Percentiles rank a stretch among this genome's conserved stretches.
These are phyloP conservation scores for Colinus virginianus DNA, from an alignment of 2,113 vertebrate genomes.

Conservation along the genomic window DNA sequence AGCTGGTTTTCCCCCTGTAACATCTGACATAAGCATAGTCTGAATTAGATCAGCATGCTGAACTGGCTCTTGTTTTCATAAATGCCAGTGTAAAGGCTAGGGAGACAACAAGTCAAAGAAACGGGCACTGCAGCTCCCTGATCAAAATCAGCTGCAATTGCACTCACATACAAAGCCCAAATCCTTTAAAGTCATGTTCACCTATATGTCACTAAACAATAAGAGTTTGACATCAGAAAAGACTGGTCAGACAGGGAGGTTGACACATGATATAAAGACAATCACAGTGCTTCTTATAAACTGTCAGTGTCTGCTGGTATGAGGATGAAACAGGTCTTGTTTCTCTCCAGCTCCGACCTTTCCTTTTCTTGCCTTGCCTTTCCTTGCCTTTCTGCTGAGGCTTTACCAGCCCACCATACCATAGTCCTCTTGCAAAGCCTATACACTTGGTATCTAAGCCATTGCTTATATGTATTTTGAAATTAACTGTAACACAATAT, in stretches of 20 bases:
- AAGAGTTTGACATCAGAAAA: slow-evolving; percentile 45
- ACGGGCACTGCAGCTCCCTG: background rate
- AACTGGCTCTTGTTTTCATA: background rate
- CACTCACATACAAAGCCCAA: background rate
- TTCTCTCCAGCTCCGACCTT: background rate
- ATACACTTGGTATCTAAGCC: background rate
- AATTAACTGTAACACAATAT: background rate
- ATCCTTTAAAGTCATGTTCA: background rate
- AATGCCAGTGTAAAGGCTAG: background rate
- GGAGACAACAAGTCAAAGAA: background rate
- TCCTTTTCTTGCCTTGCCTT: background rate
- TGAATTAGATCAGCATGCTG: background rate
- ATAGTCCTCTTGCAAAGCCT: background rate
- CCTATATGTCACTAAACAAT: slow-evolving; percentile 19
- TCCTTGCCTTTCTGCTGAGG: background rate
- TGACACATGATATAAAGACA: slow-evolving; percentile 17
- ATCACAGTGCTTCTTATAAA: slow-evolving; percentile 6
- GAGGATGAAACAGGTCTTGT: background rate
- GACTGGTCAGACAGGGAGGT: background rate
- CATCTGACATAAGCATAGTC: background rate
- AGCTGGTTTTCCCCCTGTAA: background rate
- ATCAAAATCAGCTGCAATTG: background rate
- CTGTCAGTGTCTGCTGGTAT: background rate
- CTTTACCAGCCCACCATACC: background rate
- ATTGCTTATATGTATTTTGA: background rate